Conservation (phyloP, 2,113 vertebrate species). For the Bostrychus sinensis region DNA sequence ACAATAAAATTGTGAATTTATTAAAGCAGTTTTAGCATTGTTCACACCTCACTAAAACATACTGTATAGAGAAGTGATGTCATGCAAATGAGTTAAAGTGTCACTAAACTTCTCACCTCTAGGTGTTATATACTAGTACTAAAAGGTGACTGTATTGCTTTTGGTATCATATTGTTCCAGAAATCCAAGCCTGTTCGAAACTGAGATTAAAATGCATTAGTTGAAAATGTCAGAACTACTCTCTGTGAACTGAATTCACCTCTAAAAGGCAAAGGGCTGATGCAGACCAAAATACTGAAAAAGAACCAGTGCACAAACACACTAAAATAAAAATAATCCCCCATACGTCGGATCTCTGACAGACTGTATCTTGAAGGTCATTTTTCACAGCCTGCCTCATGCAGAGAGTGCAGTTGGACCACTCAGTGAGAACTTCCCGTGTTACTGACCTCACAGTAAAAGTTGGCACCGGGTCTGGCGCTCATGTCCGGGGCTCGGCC, state of each 20-base stretch:
- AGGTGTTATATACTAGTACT: too few species aligned
- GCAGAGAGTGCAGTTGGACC: conserved; percentile 43
- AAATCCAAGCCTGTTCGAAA: background rate
- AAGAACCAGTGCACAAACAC: conserved; percentile 3
- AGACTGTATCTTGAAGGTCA: conserved; percentile 57
- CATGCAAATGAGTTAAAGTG: too few species aligned
- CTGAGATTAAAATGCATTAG: background rate
- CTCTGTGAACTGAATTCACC: background rate
- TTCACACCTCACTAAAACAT: too few species aligned
- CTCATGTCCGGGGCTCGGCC: conserved; percentile 44
- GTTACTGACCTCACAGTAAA: conserved; percentile 56
- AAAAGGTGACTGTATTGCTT: too few species aligned
- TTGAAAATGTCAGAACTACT: background rate
- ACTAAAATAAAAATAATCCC: background rate
- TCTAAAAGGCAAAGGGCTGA: background rate
- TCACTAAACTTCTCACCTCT: too few species aligned
- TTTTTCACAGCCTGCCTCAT: conserved; percentile 38
- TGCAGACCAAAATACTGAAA: background rate
- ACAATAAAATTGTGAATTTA: too few species aligned
- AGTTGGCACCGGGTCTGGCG: conserved; percentile 52
- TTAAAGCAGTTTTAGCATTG: too few species aligned
- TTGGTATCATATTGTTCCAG: background rate
- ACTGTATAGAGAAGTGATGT: too few species aligned
- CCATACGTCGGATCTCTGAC: conserved; percentile 25
- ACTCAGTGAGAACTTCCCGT: conserved; percentile 52